phyloP scores from a whole-genome alignment of 2,113 vertebrate species.

The Chlorodrepanis virens region DNA sequence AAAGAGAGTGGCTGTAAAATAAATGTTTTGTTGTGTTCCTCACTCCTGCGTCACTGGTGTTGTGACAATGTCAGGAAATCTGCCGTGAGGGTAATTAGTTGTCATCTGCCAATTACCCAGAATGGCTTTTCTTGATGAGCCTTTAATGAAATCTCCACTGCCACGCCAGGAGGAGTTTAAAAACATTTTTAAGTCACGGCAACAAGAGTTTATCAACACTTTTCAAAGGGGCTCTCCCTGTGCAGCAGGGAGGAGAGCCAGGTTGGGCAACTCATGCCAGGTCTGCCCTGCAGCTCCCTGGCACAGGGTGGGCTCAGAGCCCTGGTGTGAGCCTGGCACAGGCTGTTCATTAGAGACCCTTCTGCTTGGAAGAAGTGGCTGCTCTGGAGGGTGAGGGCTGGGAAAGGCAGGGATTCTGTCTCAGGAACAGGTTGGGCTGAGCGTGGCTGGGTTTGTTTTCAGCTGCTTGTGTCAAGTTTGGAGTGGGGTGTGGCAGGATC shows the following conservation, averaged over 20 bases:
- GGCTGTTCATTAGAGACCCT: not conserved
- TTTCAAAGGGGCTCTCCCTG: not conserved
- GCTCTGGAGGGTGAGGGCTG: not conserved
- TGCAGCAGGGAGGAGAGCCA: not conserved
- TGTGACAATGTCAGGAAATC: not conserved
- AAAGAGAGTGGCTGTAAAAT: not conserved
- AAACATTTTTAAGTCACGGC: not conserved
- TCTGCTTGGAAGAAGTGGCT: not conserved
- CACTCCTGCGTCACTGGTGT: not conserved
- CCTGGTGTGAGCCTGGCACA: not conserved
- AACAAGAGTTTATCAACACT: not conserved
- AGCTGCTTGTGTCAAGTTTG: not conserved
- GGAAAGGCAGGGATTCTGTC: not conserved
- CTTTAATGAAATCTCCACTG: not conserved
- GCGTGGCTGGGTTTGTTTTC: not conserved
- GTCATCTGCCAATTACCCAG: not conserved
- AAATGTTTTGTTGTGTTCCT: not conserved
- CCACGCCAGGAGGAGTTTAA: not conserved
- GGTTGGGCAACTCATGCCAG: not conserved
- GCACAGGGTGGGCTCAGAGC: not conserved
- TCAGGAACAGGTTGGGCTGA: not conserved
- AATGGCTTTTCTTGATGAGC: not conserved
- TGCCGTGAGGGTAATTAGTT: not conserved
- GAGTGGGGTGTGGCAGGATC: not conserved
- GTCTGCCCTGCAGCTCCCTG: not conserved